Conservation (phyloP, 2,113 vertebrate genomes). For the Cacatua alba region DNA sequence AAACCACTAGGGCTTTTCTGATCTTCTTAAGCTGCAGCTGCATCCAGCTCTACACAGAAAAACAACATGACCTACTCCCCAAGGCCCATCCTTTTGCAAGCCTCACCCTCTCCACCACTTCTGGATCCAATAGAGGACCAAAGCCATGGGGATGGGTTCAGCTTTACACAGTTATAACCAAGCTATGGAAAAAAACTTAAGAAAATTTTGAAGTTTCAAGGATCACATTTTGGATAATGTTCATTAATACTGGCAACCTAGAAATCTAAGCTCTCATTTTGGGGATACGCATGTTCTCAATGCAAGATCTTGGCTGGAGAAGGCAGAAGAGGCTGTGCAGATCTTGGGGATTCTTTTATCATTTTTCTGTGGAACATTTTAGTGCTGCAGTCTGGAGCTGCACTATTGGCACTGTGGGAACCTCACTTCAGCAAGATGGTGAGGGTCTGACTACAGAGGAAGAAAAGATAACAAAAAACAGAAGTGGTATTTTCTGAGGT, state of each 20-base stretch:
- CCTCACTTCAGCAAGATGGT: background rate
- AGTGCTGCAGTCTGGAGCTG: background rate
- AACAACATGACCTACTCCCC: background rate
- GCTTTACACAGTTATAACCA: background rate
- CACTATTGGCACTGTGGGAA: background rate
- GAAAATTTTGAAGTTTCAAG: background rate
- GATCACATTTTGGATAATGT: background rate
- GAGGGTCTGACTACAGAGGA: background rate
- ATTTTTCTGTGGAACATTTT: background rate
- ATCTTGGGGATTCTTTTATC: fast-evolving
- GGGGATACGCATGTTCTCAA: background rate
- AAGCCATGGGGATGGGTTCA: background rate
- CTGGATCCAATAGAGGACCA: background rate
- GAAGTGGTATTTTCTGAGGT: background rate
- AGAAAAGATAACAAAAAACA: background rate
- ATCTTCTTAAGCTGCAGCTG: constrained; percentile 42
- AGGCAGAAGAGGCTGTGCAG: background rate
- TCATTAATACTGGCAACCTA: background rate
- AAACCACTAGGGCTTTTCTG: constrained; percentile 16
- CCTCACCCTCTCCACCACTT: background rate
- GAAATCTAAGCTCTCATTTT: background rate
- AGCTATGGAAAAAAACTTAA: background rate
- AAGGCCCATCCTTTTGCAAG: background rate
- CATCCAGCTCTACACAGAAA: background rate
- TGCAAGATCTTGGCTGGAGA: background rate